Evolutionary conservation across 2,797 vertebrate species (phyloP).

Genomic region (Enteromius fasciolatus): DNA sequence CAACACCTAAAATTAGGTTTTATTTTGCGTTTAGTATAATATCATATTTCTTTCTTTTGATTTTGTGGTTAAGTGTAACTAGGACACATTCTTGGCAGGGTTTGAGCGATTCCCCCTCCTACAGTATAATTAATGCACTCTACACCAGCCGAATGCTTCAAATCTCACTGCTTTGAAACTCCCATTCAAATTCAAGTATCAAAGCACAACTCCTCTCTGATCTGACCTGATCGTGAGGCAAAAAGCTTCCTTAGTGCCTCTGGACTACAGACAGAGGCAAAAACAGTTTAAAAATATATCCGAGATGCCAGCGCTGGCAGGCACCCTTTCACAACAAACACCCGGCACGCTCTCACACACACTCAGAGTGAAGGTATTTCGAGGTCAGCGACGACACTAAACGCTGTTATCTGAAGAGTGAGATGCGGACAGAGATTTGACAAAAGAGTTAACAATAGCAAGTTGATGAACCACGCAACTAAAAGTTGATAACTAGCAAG

Average conservation of each 20-base stretch:
- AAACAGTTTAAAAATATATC: conserved; percentile 49
- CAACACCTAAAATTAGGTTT: neutral
- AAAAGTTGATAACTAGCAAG: conserved; percentile 47
- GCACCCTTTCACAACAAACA: conserved; percentile 38
- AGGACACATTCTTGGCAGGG: conserved; percentile 1
- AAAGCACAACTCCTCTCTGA: neutral
- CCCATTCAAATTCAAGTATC: neutral
- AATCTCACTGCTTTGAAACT: neutral
- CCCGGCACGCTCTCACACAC: neutral
- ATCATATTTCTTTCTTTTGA: neutral
- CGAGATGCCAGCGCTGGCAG: conserved; percentile 28
- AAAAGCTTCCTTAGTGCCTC: conserved; percentile 3
- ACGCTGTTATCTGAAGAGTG: conserved; percentile 4
- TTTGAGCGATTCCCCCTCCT: neutral
- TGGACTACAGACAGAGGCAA: conserved; percentile 7
- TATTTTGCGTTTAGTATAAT: neutral
- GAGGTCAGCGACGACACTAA: conserved; percentile 27
- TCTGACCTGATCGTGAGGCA: neutral
- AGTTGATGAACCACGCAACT: neutral
- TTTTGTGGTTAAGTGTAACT: neutral
- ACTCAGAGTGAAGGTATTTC: neutral
- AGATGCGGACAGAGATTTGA: neutral
- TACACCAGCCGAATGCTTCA: conserved; percentile 7
- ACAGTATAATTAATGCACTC: neutral
- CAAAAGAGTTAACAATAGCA: conserved; percentile 32